These are phyloP conservation scores for Caenorhabditis macrosperma DNA, from an alignment of 2,888 invertebrate genomes.

Conservation along the genomic window DNA sequence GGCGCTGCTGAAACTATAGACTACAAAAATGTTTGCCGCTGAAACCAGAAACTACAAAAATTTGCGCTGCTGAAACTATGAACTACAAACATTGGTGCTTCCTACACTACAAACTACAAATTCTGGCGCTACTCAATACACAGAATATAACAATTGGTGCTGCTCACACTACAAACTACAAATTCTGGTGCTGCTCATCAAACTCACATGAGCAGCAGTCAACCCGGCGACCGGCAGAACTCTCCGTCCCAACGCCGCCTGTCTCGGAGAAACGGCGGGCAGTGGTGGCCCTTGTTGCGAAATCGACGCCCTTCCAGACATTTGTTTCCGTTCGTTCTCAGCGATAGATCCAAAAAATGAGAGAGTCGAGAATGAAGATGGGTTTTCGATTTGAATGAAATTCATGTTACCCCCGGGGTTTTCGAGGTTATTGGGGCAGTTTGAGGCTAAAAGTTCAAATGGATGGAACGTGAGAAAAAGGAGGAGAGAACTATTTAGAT, in stretches of 20 bases:
- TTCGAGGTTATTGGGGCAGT: no score
- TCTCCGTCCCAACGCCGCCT: background rate
- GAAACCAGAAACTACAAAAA: background rate
- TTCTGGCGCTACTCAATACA: no score
- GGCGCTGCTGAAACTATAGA: background rate
- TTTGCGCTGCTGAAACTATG: background rate
- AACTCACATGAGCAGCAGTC: conserved; percentile 28
- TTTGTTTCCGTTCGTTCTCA: no score
- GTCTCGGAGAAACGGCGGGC: conserved; percentile 1
- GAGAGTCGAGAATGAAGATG: no score
- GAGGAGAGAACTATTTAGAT: no score
- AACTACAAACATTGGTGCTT: background rate
- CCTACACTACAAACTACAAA: background rate
- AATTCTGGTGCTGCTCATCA: background rate
- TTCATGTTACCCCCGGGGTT: no score
- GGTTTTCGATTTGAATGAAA: no score
- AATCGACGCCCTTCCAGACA: no score
- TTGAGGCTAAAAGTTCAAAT: no score
- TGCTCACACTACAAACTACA: background rate
- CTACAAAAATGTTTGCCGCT: background rate
- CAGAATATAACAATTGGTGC: background rate
- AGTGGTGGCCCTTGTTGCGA: no score
- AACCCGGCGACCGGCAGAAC: conserved; percentile 15
- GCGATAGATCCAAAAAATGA: no score
- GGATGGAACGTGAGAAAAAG: no score